Conservation (phyloP, 2,113 vertebrate species). For the Acinonyx jubatus region DNA sequence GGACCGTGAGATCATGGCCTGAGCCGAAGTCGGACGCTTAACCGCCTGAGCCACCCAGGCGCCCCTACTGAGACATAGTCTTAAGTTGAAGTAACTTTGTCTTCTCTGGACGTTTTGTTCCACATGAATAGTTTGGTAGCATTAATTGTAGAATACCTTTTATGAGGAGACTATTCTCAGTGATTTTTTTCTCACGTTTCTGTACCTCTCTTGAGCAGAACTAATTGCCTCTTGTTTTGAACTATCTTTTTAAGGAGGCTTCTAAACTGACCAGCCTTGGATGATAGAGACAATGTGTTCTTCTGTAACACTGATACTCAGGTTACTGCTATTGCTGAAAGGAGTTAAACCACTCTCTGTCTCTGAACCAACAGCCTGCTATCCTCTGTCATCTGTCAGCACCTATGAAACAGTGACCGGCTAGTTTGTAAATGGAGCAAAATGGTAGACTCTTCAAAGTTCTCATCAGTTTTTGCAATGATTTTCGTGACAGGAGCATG, state of each 20-base stretch:
- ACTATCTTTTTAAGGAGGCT: neutral
- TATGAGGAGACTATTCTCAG: neutral
- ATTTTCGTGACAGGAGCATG: neutral
- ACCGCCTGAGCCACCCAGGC: no score
- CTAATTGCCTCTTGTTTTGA: neutral
- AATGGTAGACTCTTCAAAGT: neutral
- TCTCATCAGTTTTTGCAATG: neutral
- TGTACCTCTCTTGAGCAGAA: neutral
- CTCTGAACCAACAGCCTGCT: neutral
- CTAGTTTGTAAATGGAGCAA: neutral
- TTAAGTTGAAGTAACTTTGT: neutral
- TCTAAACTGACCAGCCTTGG: neutral
- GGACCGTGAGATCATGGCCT: fast-evolving
- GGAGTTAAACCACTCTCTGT: neutral
- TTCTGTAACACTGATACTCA: neutral
- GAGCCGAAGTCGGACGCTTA: fast-evolving
- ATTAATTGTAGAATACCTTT: neutral
- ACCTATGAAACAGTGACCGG: neutral
- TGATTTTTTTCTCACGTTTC: neutral
- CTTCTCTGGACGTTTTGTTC: neutral
- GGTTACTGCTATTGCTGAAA: neutral
- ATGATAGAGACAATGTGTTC: neutral
- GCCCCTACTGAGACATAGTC: neutral
- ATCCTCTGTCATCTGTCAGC: neutral
- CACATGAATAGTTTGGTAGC: neutral